Base-by-base conservation (phyloP, 2,797 vertebrate species). In the Pempheris klunzingeri region DNA sequence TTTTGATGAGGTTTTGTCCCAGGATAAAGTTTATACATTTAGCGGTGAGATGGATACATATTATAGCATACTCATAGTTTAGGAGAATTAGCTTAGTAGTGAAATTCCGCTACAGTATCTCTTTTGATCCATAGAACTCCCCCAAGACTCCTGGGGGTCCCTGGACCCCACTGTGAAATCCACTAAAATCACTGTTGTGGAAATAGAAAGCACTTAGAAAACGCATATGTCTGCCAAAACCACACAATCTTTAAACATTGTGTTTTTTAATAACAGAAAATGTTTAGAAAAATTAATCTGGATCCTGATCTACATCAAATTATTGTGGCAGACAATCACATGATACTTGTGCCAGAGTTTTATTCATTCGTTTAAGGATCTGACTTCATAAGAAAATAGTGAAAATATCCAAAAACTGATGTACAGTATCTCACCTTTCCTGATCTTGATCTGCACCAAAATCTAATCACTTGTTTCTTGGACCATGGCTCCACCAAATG, bases 381-480 rank as follows among this genome's bases (percentile, higher is more conserved):
- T 13, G 7, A 14, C 7, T 47, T 38, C 20, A 5, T 59, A 7
- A 62, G 2, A 65, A 60, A 46, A 68, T 7, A 4, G 12, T 43
- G 4, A 41, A 54, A 61, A 61, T 61, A 5, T 30, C 47, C 2
- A 43, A 22, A 32, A 28, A 32, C 28, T 4, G 6, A 36, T 3
- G 0, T 22, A 26, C 4, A 50, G 44, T 38, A 28, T 18, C 17
- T 22, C 9, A 61, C 15, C 11, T 36, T 60, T 47, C 7, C 39
- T 44, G 20, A 30, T 41, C 22, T 57, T 39, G 12, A 50, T 68
- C 10, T 52, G 9, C 7, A 39, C 8, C 15, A 20, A 32, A 52
- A 63, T 70, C 15, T 24, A 73, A 78, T 67, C 2, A 65, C 20
- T 52, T 39, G 11, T 24, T 38, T 67, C 24, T 71, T 76, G 55